Evolutionary conservation across 2,888 invertebrate genomes (phyloP).

Genomic region (Sepioteuthis lessoniana): DNA sequence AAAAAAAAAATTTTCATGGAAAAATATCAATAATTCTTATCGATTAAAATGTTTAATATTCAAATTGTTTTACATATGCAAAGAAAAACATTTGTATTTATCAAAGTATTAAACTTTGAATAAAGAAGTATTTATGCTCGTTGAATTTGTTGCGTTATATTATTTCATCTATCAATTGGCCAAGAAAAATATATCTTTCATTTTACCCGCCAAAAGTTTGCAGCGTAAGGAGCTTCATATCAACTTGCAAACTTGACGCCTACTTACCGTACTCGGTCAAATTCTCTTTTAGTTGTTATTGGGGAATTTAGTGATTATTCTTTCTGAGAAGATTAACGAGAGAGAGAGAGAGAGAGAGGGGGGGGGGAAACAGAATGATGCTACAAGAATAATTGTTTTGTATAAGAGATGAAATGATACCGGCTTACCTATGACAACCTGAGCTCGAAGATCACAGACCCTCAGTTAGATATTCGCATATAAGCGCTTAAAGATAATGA

Average conservation of each 20-base stretch:
- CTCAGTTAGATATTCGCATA: neutral
- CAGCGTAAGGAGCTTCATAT: neutral
- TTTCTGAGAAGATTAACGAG: too few species aligned
- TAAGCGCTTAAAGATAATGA: neutral
- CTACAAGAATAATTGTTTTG: neutral
- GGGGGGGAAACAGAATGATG: neutral
- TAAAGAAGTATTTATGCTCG: too few species aligned
- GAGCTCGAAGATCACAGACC: neutral
- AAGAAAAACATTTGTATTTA: too few species aligned
- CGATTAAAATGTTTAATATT: too few species aligned
- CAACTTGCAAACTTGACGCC: neutral
- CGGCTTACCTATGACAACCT: neutral
- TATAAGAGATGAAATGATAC: neutral
- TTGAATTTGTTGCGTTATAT: too few species aligned
- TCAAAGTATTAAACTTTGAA: too few species aligned
- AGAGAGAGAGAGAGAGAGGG: neutral
- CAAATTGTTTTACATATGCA: too few species aligned
- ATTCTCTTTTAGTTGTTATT: neutral
- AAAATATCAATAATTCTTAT: too few species aligned
- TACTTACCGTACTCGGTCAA: neutral
- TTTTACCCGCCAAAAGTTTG: neutral
- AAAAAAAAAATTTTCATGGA: too few species aligned
- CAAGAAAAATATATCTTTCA: neutral
- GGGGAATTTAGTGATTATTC: neutral
- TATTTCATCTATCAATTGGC: neutral